Evolutionary conservation across 2,888 invertebrate genomes (phyloP), one percentile per base, ranked within the genome.

Genomic region (Drosophila suboccidentalis): DNA sequence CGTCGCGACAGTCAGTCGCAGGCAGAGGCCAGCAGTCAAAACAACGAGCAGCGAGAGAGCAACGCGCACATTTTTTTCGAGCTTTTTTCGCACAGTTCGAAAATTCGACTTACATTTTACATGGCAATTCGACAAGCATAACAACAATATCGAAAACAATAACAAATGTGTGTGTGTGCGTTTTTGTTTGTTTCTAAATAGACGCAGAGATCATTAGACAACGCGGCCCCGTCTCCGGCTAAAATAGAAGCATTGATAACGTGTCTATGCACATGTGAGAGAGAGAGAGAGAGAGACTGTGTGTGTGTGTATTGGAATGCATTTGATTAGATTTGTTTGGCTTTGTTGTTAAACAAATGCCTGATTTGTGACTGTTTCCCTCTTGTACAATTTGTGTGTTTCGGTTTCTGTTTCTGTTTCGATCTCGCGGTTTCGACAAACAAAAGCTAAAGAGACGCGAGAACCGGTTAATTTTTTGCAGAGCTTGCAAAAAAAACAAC

Each of bases 401-500:
- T 29, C 54, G 11, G 58, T 68, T 49, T 57, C 41, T 51, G 32
- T 62, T 53, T 57, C 43, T 62, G 54, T 53, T 62, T 46, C 65
- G 38, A n/a, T 41, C 51, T 61, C 38, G 41, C 47, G 59, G 62
- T 43, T 80, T 68, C 63, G 43, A 50, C 67, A 79, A 79, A 78
- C 70, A 67, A 77, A 70, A 66, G 79, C 72, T 59, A 39, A 47
- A 70, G 57, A 72, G 67, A 69, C 67, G 55, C 68, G 66, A 84
- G 71, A 84, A 87, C 87, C 82, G 85, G 87, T 87, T 87, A 80
- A 75, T 62, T 64, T 66, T 77, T 69, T 80, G 78, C 78, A 80
- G 69, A 77, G 72, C 69, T 78, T 78, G 78, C 78, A 63, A 67
- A 78, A 36, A 53, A 39, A 44, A 60, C 53, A 46, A 38, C 17